These are phyloP conservation scores for Caenorhabditis sp. DNA, from an alignment of 2,888 invertebrate species.

Conservation along the genomic window DNA sequence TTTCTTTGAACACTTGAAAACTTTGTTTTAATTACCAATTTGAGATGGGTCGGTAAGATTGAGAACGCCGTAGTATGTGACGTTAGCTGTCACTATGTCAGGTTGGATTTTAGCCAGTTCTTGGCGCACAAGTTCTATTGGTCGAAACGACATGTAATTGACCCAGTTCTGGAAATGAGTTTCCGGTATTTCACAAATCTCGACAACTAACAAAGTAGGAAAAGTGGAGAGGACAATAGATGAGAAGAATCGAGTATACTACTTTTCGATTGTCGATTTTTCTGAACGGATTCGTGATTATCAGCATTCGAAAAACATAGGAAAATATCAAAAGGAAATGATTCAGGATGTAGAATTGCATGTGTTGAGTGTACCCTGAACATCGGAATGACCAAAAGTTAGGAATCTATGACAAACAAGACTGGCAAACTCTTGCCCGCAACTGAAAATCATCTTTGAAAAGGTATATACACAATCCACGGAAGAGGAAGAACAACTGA, in stretches of 20 bases:
- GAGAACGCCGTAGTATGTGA: constrained; percentile 13
- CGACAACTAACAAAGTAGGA: constrained; percentile 6
- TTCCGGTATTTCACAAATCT: background rate
- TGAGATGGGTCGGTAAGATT: background rate
- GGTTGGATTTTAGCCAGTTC: background rate
- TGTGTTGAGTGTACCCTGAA: constrained; percentile 15
- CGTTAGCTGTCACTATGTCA: constrained; percentile 2
- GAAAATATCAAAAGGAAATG: constrained; percentile 13
- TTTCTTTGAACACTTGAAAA: constrained; percentile 9
- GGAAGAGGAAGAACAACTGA: background rate
- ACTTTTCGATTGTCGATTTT: background rate
- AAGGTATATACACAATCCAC: background rate
- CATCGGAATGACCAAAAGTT: background rate
- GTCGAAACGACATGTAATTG: background rate
- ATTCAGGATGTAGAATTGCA: constrained; percentile 10
- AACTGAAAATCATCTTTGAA: background rate
- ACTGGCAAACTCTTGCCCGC: background rate
- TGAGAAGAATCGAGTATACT: background rate
- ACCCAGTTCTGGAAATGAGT: constrained; percentile 5
- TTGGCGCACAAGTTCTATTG: background rate
- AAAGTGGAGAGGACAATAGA: constrained; percentile 8
- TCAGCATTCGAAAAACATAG: constrained; percentile 7
- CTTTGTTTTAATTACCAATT: constrained; percentile 2
- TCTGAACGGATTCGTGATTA: constrained; percentile 25
- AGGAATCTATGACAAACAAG: background rate